phyloP scores from a whole-genome alignment of 1,140 invertebrate genomes.

The Phenacoccus solenopsis region DNA sequence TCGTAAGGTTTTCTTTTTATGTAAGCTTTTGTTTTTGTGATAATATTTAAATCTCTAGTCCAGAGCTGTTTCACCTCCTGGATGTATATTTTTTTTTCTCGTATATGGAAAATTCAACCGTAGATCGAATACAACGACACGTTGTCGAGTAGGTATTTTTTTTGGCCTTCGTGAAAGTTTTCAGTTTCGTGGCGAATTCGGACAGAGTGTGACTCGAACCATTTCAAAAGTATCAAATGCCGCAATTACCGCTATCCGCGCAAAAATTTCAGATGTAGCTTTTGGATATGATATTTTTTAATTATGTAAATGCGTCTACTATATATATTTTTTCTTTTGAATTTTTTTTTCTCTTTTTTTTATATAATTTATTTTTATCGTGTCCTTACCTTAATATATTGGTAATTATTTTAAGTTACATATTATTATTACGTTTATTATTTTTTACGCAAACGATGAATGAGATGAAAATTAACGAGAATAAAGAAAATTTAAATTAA shows the following conservation, averaged over 20 bases:
- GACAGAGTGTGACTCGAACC: too few relatives aligned
- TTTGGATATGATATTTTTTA: background rate
- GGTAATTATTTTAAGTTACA: conserved; percentile 13
- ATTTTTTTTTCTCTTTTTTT: conserved; percentile 6
- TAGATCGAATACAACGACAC: background rate
- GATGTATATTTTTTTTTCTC: conserved; percentile 7
- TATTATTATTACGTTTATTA: conserved; percentile 13
- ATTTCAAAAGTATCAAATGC: too few relatives aligned
- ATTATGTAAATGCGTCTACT: conserved; percentile 3
- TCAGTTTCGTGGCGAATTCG: too few relatives aligned
- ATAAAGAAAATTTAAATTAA: background rate
- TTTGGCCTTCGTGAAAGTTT: too few relatives aligned
- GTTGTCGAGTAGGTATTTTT: too few relatives aligned
- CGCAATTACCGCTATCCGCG: too few relatives aligned
- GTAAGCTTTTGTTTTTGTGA: conserved; percentile 15
- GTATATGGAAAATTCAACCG: background rate
- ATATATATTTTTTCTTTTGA: background rate
- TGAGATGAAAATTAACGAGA: background rate
- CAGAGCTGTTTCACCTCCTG: conserved; percentile 15
- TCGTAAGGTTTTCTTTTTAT: conserved; percentile 11
- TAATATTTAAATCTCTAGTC: conserved; percentile 17
- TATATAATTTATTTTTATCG: conserved; percentile 13
- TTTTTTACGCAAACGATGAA: background rate
- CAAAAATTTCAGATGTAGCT: background rate
- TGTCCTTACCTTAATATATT: conserved; percentile 15